These are phyloP conservation scores for Halcyon malimbica DNA, from an alignment of 2,113 vertebrate genomes.

Conservation along the genomic window DNA sequence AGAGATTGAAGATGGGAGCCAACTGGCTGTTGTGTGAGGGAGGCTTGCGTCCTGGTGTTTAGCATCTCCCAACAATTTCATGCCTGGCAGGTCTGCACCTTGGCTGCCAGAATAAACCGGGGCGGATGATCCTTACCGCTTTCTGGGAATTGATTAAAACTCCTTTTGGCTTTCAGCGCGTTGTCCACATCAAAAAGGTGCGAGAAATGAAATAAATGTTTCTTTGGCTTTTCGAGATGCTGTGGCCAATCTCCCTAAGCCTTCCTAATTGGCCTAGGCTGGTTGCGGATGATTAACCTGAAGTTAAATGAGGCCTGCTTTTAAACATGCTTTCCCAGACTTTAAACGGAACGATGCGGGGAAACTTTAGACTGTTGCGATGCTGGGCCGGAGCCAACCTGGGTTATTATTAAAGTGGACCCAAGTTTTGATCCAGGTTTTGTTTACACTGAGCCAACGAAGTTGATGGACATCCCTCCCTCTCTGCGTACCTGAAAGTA, in stretches of 20 bases:
- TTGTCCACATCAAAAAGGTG: constrained; percentile 72
- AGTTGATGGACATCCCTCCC: constrained; percentile 34
- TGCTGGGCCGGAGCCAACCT: constrained; percentile 73
- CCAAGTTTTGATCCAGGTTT: constrained; percentile 77
- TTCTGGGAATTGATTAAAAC: constrained; percentile 59
- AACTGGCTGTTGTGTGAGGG: not conserved
- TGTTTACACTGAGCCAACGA: constrained; percentile 55
- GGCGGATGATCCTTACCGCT: constrained; percentile 27
- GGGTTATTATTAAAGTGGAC: constrained; percentile 75
- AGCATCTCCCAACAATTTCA: constrained; percentile 39
- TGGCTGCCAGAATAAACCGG: constrained; percentile 29
- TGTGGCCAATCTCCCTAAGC: constrained; percentile 30
- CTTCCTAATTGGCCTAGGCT: constrained; percentile 47
- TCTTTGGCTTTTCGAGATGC: constrained; percentile 45
- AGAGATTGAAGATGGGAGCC: constrained; percentile 36
- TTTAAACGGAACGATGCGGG: constrained; percentile 69
- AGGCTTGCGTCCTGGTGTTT: not conserved
- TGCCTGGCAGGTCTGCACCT: constrained; percentile 48
- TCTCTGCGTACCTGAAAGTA: not conserved
- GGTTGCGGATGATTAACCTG: constrained; percentile 76
- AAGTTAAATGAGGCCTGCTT: constrained; percentile 81
- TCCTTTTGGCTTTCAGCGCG: constrained; percentile 55
- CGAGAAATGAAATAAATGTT: constrained; percentile 72
- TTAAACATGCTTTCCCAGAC: constrained; percentile 73
- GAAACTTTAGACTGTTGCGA: constrained; percentile 58